A percentile compares a stretch with the other conserved stretches of the same genome.
phyloP scores from a whole-genome alignment of 2,888 invertebrate species.

The Ecdyonurus torrentis region DNA sequence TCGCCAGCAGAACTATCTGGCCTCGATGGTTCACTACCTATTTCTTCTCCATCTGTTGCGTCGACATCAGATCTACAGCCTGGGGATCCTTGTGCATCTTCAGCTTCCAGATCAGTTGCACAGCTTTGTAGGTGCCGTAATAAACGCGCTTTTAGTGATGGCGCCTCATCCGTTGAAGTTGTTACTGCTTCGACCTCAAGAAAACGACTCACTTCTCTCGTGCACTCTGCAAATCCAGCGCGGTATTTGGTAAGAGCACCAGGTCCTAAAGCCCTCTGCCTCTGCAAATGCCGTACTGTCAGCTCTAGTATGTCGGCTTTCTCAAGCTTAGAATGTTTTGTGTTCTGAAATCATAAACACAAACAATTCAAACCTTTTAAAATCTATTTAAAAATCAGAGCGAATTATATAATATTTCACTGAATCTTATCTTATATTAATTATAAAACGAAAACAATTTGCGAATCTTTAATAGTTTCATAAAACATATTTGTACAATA shows the following conservation, averaged over 20 bases:
- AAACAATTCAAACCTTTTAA: background rate
- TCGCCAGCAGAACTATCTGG: conserved; percentile 29
- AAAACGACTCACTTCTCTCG: conserved; percentile 41
- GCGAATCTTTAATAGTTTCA: too few species aligned
- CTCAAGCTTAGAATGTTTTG: conserved; percentile 66
- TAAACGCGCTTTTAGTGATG: conserved; percentile 35
- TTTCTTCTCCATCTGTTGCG: background rate
- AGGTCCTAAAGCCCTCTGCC: conserved; percentile 47
- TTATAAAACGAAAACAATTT: too few species aligned
- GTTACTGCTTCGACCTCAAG: conserved; percentile 18
- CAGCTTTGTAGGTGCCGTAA: conserved; percentile 41
- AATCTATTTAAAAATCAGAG: background rate
- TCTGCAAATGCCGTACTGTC: conserved; percentile 64
- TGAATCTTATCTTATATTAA: too few species aligned
- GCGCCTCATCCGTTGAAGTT: conserved; percentile 1
- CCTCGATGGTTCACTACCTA: conserved; percentile 5
- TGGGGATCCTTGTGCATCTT: conserved; percentile 16
- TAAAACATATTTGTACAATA: too few species aligned
- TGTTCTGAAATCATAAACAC: conserved; percentile 30
- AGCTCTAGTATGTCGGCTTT: conserved; percentile 73
- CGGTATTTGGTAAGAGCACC: conserved; percentile 40
- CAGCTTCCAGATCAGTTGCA: conserved; percentile 37
- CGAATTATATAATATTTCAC: too few species aligned
- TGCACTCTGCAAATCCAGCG: conserved; percentile 48
- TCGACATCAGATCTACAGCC: background rate